A percentile compares a stretch with the other conserved stretches of the same genome.
These are phyloP conservation scores for Myripristis jacobus DNA, from an alignment of 2,797 vertebrate genomes.

Conservation along the genomic window DNA sequence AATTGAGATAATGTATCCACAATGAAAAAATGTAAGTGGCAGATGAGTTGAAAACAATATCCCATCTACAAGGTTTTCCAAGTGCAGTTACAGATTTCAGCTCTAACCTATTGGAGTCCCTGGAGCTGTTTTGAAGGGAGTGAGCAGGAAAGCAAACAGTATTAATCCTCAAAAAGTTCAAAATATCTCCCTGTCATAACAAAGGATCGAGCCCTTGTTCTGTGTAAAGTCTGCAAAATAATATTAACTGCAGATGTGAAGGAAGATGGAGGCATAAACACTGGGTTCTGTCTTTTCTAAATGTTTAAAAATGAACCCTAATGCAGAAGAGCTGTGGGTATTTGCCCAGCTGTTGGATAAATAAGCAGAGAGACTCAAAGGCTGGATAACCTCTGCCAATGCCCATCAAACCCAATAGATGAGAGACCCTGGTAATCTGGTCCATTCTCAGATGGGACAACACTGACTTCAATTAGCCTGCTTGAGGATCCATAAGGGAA, in stretches of 20 bases:
- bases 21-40: slow-evolving; percentile 76
- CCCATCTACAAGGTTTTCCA: slow-evolving; percentile 59
- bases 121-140: slow-evolving; percentile 77
- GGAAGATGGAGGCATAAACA: slow-evolving; percentile 83
- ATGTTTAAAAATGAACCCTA: slow-evolving; percentile 83
- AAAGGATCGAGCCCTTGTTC: slow-evolving; percentile 81
- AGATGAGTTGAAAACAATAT: slow-evolving; percentile 80
- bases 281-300: slow-evolving; percentile 80
- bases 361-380: slow-evolving; percentile 81
- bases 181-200: slow-evolving; percentile 85
- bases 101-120: slow-evolving; percentile 70
- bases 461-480: slow-evolving; percentile 71
- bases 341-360: slow-evolving; percentile 84
- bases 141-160: slow-evolving; percentile 82
- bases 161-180: slow-evolving; percentile 84
- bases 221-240: slow-evolving; percentile 76
- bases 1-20: slow-evolving; percentile 65
- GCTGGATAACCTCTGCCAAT: slow-evolving; percentile 76
- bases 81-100: slow-evolving; percentile 72
- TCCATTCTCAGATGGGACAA: slow-evolving; percentile 57
- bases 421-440: slow-evolving; percentile 65
- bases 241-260: slow-evolving; percentile 85
- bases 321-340: slow-evolving; percentile 82
- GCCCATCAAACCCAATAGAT: slow-evolving; percentile 80
- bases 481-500: slow-evolving; percentile 39